Percentiles rank a stretch among this genome's conserved stretches.
These are phyloP conservation scores for Diloba caeruleocephala DNA, from an alignment of 2,888 invertebrate species.

Conservation along the genomic window DNA sequence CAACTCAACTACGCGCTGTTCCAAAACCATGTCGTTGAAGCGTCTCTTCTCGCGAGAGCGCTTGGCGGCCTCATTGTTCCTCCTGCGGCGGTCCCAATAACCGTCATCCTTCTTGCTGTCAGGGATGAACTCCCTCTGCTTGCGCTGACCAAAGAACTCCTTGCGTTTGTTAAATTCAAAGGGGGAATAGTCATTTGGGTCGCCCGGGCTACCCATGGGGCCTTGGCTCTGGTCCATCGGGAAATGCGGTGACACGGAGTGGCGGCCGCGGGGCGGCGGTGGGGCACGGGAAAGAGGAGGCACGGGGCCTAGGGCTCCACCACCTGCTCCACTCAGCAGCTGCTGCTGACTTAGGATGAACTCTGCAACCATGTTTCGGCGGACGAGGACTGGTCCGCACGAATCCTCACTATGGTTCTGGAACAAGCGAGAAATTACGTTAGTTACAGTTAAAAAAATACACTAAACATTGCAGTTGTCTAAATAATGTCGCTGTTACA, in stretches of 20 bases:
- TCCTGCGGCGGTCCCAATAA: slow-evolving; percentile 98
- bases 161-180: slow-evolving; percentile 92
- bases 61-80: slow-evolving; percentile 99
- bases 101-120: slow-evolving; percentile 99
- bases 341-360: slow-evolving; percentile 93
- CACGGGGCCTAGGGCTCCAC: slow-evolving; percentile 78
- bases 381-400: slow-evolving; percentile 86
- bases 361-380: slow-evolving; percentile 96
- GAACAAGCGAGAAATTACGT: slow-evolving; percentile 79
- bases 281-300: slow-evolving; percentile 75
- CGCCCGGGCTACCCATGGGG: slow-evolving; percentile 65
- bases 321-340: slow-evolving; percentile 76
- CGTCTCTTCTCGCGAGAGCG: slow-evolving; percentile 98
- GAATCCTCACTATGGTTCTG: slow-evolving; percentile 84
- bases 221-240: slow-evolving; percentile 84
- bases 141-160: slow-evolving; percentile 96
- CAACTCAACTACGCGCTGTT: slow-evolving; percentile 97
- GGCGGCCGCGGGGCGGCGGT: slow-evolving; percentile 75
- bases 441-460: slow-evolving; percentile 65
- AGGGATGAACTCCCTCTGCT: slow-evolving; percentile 98
- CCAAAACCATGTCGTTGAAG: slow-evolving; percentile 98
- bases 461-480: slow-evolving; percentile 66
- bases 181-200: slow-evolving; percentile 82
- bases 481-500: slow-evolving; percentile 73
- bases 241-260: slow-evolving; percentile 82